phyloP scores from a whole-genome alignment of 64 coral and sea anemone species.

The Pachyseris speciosa region DNA sequence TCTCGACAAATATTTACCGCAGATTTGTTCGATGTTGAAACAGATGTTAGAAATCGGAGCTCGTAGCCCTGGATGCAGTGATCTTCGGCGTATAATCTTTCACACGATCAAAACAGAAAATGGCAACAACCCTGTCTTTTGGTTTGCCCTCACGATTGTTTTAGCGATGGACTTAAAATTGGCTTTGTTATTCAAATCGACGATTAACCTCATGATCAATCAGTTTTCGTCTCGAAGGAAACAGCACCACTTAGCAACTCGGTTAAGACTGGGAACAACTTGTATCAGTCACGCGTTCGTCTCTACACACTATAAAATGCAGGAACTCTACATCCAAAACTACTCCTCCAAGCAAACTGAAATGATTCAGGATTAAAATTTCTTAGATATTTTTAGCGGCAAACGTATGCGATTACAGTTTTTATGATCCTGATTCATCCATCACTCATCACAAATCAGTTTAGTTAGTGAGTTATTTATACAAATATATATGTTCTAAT shows the following conservation, averaged over 20 bases:
- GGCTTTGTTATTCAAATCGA: constrained; percentile 35
- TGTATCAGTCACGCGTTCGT: background rate
- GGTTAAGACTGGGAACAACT: background rate
- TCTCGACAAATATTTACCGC: background rate
- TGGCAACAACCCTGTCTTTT: background rate
- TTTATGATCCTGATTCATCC: no score
- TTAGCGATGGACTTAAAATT: constrained; percentile 6
- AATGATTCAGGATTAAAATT: no score
- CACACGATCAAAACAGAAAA: background rate
- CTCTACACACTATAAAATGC: no score
- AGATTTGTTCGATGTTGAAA: background rate
- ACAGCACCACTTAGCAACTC: background rate
- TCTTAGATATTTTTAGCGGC: no score
- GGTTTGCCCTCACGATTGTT: background rate
- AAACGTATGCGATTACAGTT: no score
- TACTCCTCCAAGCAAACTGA: no score
- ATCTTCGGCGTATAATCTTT: background rate
- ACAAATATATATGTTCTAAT: no score
- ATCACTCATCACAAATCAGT: no score
- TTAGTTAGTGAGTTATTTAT: no score
- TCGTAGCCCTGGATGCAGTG: no score
- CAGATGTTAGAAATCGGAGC: background rate
- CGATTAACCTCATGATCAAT: background rate
- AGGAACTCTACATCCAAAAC: no score
- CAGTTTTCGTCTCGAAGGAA: background rate